Evolutionary conservation across 2,888 invertebrate genomes (phyloP), one percentile per base, ranked within the genome.

Genomic region (Caenorhabditis sp.): DNA sequence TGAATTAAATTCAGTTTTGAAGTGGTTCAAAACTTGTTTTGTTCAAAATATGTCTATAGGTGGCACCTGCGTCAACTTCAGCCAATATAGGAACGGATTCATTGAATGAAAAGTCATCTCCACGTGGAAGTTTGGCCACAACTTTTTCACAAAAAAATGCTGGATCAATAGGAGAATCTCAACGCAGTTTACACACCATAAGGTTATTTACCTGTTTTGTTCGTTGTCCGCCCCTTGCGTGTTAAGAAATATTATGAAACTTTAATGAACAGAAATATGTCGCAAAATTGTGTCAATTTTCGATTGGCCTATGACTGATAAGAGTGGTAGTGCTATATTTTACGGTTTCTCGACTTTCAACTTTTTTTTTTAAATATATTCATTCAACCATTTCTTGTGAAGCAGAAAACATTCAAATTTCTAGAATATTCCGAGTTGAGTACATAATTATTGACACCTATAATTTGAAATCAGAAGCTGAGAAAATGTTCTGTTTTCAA

Each of bases 51-150:
- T 53, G 53, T 53, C 53, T 53, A 53, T 55, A 55, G 55, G 55
- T 55, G 24, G 55, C 55, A 1, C 55, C 55, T 12, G 55, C 26
- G 3, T 55, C 55, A 24, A 55, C 55, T 4, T 55, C 26, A 26
- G 17, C 55, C 17, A 21, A 23, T 21, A 53, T 23, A 12, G 24
- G 53, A 8, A 53, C 24, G 21, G 53, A 19, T 53, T 21, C 21
- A 21, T 53, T 23, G 3, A 53, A 6, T 23, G 24, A 53, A 43
- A 49, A 14, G 3, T 23, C n/a, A 23, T 64, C 71, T 21, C 72
- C 72, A 51, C 73, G 68, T 57, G 73, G 68, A 27, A 73, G 73
- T 55, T 36, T 73, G 26, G 62, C 68, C 12, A 73, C 73, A n/a
- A 65, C 68, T 1, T 31, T 62, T 23, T 73, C n/a, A 57, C 26